These are phyloP conservation scores for Alcedo atthis DNA, from an alignment of 2,797 vertebrate genomes.

Conservation along the genomic window DNA sequence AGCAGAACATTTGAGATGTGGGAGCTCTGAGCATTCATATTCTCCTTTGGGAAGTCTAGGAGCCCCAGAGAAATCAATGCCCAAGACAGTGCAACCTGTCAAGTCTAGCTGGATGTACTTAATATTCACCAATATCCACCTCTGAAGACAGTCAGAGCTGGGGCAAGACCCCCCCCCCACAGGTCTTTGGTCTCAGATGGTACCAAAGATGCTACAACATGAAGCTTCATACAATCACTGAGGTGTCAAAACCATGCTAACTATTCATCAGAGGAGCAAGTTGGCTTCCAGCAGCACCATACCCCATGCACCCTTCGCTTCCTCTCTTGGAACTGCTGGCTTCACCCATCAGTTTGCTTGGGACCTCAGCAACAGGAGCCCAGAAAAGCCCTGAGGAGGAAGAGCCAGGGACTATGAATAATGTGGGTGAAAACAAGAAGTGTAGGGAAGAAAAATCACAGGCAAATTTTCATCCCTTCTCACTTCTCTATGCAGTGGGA, in stretches of 20 bases:
- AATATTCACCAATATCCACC: not conserved
- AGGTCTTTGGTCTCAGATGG: not conserved
- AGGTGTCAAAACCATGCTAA: not conserved
- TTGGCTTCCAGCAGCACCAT: not conserved
- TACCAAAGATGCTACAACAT: not conserved
- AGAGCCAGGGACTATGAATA: conserved; percentile 15
- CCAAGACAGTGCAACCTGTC: not conserved
- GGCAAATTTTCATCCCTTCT: conserved; percentile 48
- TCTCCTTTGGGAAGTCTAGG: fast-evolving
- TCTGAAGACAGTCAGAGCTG: not conserved
- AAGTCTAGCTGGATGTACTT: not conserved
- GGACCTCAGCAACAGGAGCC: not conserved
- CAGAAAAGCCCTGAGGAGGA: conserved; percentile 24
- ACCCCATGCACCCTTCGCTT: not conserved
- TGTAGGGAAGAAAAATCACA: conserved; percentile 36
- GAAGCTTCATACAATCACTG: not conserved
- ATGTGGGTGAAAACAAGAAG: conserved; percentile 21
- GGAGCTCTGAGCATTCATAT: not conserved
- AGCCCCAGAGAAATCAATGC: fast-evolving
- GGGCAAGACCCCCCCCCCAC: fast-evolving
- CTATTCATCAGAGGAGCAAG: not conserved
- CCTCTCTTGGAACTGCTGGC: not conserved
- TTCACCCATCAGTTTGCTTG: not conserved
- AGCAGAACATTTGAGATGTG: not conserved
- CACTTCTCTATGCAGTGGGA: conserved; percentile 44